Evolutionary conservation across 2,888 invertebrate genomes (phyloP).

Genomic region (Synergus laeviventris): DNA sequence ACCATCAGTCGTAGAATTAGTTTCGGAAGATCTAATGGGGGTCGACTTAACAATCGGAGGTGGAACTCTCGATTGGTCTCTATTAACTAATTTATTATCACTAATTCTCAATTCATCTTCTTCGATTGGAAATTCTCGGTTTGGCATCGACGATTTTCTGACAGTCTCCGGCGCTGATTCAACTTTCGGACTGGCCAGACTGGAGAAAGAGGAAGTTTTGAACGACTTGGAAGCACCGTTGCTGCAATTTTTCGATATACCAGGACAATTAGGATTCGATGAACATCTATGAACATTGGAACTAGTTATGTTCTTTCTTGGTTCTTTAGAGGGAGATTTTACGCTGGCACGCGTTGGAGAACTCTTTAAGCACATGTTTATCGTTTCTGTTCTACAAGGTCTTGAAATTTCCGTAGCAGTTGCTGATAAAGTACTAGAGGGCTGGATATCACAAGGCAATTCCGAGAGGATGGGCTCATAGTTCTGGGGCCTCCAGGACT

Average conservation of each 20-base stretch:
- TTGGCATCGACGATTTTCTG: conserved; percentile 47
- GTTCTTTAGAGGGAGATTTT: conserved; percentile 57
- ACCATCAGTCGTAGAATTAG: conserved; percentile 36
- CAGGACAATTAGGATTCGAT: conserved; percentile 62
- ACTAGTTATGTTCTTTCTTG: conserved; percentile 47
- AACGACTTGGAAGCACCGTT: conserved; percentile 58
- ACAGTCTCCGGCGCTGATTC: conserved; percentile 40
- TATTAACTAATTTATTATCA: conserved; percentile 46
- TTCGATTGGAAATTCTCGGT: conserved; percentile 46
- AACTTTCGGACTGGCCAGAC: conserved; percentile 44
- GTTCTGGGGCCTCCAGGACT: conserved; percentile 64
- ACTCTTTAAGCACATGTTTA: conserved; percentile 49
- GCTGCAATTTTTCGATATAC: conserved; percentile 51
- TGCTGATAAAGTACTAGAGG: conserved; percentile 43
- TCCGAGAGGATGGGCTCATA: conserved; percentile 57
- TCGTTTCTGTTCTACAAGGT: conserved; percentile 55
- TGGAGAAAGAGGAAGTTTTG: conserved; percentile 51
- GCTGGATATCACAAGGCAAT: conserved; percentile 56
- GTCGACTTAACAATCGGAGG: conserved; percentile 20
- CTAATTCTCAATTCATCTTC: conserved; percentile 27
- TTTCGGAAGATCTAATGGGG: conserved; percentile 44
- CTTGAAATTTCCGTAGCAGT: conserved; percentile 50
- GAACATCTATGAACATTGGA: conserved; percentile 62
- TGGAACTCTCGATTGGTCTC: conserved; percentile 49
- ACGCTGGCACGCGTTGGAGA: conserved; percentile 44